A percentile compares a stretch with the other conserved stretches of the same genome.
phyloP scores from a whole-genome alignment of 2,888 invertebrate species.

The Parnassius apollo region DNA sequence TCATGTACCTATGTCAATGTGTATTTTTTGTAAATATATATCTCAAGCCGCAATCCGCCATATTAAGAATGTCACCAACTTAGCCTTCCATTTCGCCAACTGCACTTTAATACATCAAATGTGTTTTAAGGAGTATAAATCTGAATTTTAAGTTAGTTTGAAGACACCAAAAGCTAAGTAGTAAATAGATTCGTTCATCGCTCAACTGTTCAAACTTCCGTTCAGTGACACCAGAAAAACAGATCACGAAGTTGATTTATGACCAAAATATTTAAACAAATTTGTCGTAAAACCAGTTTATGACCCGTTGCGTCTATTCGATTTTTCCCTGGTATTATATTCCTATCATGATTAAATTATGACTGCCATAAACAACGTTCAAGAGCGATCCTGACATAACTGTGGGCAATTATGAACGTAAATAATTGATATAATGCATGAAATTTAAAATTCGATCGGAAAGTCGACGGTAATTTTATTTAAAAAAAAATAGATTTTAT shows the following conservation, averaged over 20 bases:
- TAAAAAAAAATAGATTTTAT: too few species aligned
- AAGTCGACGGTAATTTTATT: too few species aligned
- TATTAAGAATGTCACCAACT: too few species aligned
- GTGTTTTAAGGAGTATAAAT: neutral
- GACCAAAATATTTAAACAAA: constrained; percentile 64
- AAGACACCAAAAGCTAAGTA: constrained; percentile 20
- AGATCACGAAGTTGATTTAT: constrained; percentile 62
- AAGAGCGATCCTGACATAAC: constrained; percentile 42
- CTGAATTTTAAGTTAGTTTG: neutral
- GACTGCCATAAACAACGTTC: constrained; percentile 49
- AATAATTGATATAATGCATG: constrained; percentile 21
- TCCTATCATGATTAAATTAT: constrained; percentile 40
- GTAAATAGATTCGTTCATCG: constrained; percentile 30
- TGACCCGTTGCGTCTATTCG: constrained; percentile 38
- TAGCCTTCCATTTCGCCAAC: too few species aligned
- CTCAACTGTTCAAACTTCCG: constrained; percentile 50
- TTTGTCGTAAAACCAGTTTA: constrained; percentile 67
- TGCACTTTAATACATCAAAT: neutral
- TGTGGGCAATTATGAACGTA: constrained; percentile 47
- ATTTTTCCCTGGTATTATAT: constrained; percentile 36
- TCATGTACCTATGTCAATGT: too few species aligned
- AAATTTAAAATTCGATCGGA: too few species aligned
- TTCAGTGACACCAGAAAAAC: constrained; percentile 43
- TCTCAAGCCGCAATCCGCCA: too few species aligned
- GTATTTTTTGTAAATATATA: too few species aligned